phyloP scores from a whole-genome alignment of 2,888 invertebrate genomes.

The Drosophila recens region DNA sequence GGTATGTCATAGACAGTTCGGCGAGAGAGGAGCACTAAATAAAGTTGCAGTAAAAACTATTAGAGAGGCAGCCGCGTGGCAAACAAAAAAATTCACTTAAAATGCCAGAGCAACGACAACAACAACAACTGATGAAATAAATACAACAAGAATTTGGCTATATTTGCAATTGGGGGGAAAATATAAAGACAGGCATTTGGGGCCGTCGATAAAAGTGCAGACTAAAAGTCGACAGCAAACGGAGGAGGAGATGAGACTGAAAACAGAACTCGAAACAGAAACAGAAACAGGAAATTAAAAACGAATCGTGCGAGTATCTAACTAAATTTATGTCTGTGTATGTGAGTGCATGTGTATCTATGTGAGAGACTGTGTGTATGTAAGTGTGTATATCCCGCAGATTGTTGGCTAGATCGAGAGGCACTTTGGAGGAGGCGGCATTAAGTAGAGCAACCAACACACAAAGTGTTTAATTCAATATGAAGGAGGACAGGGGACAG shows the following conservation, averaged over 20 bases:
- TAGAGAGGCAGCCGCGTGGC: conserved; percentile 48
- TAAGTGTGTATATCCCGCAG: conserved; percentile 26
- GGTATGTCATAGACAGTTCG: conserved; percentile 40
- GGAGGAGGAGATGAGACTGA: conserved; percentile 25
- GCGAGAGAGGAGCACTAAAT: conserved; percentile 57
- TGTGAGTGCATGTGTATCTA: neutral
- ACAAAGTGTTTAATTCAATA: conserved; percentile 78
- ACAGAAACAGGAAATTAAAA: conserved; percentile 80
- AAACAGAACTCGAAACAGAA: conserved; percentile 23
- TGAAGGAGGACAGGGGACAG: conserved; percentile 33
- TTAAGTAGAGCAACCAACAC: conserved; percentile 47
- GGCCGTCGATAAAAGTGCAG: conserved; percentile 45
- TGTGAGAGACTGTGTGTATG: conserved; percentile 20
- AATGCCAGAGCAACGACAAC: conserved; percentile 34
- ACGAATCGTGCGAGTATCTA: conserved; percentile 53
- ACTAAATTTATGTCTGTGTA: conserved; percentile 2
- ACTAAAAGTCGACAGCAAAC: conserved; percentile 41
- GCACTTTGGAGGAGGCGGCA: conserved; percentile 39
- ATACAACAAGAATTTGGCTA: conserved; percentile 32
- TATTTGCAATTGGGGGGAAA: conserved; percentile 57
- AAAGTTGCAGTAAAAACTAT: conserved; percentile 74
- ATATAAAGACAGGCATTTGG: conserved; percentile 10
- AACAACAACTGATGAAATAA: conserved; percentile 3
- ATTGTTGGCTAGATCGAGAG: conserved; percentile 38
- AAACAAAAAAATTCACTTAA: conserved; percentile 62